Evolutionary conservation across 2,113 vertebrate species (phyloP).

Genomic region (Cariama cristata): DNA sequence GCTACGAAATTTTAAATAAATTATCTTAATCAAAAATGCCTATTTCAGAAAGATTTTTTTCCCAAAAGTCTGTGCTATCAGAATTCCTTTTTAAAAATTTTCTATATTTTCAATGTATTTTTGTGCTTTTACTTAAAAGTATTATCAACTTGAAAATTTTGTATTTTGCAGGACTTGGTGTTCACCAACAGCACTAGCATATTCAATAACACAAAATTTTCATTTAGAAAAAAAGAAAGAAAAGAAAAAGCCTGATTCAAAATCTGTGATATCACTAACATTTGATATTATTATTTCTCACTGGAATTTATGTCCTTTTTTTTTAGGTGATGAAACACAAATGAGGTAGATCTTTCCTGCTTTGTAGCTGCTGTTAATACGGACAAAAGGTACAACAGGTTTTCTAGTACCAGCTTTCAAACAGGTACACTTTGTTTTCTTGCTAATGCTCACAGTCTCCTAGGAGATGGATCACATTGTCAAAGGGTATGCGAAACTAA

Average conservation of each 20-base stretch:
- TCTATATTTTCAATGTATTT: background rate
- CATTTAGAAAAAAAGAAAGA: background rate
- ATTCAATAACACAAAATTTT: background rate
- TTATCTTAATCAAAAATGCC: background rate
- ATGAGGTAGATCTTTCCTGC: background rate
- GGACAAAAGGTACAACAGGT: background rate
- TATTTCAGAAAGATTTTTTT: background rate
- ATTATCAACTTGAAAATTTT: background rate
- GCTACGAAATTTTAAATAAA: background rate
- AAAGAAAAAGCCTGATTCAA: background rate
- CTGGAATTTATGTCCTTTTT: fast-evolving
- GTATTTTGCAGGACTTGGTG: background rate
- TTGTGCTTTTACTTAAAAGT: background rate
- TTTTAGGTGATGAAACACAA: background rate
- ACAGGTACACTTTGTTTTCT: background rate
- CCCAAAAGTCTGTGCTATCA: background rate
- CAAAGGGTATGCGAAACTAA: background rate
- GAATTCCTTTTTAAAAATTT: background rate
- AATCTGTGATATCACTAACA: background rate
- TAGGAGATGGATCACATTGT: background rate
- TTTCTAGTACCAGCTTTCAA: background rate
- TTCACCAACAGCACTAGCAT: background rate
- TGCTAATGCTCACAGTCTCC: background rate
- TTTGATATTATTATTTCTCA: background rate
- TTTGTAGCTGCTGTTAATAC: background rate